Evolutionary conservation across 2,113 vertebrate species (phyloP).

Genomic region (Nerophis lumbriciformis): DNA sequence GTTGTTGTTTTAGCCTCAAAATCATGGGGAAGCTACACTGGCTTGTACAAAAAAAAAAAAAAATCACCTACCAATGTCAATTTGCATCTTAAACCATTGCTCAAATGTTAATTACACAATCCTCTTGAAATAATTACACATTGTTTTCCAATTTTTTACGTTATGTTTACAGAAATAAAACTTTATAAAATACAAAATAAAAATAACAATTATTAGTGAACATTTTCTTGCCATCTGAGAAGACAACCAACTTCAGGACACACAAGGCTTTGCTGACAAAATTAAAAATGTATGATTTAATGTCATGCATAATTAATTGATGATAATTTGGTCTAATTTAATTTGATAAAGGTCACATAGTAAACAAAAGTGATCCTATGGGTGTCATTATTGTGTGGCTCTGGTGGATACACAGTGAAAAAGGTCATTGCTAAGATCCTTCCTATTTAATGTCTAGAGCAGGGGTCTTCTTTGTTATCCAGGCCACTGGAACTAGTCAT

Average conservation of each 20-base stretch:
- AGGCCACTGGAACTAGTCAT: too few relatives aligned
- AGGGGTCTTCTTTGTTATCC: too few relatives aligned
- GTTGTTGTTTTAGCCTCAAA: too few relatives aligned
- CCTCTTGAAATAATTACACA: too few relatives aligned
- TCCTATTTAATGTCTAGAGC: constrained; percentile 8
- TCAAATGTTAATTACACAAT: too few relatives aligned
- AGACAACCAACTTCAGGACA: neutral
- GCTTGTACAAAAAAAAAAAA: too few relatives aligned
- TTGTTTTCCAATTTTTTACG: neutral
- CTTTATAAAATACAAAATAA: too few relatives aligned
- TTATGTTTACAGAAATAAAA: neutral
- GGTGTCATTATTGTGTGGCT: constrained; percentile 2
- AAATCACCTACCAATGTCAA: too few relatives aligned
- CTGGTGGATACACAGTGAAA: constrained; percentile 3
- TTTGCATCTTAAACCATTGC: too few relatives aligned
- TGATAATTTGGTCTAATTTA: neutral
- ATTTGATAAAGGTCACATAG: constrained; percentile 16
- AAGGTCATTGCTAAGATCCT: neutral
- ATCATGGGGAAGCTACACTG: too few relatives aligned
- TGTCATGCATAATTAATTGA: constrained; percentile 4
- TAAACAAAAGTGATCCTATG: constrained; percentile 7
- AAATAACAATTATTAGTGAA: neutral
- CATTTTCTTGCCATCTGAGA: neutral
- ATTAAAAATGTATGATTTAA: neutral
- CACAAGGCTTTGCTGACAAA: neutral